These are phyloP conservation scores for Theretra japonica DNA, from an alignment of 2,888 invertebrate genomes.

Conservation along the genomic window DNA sequence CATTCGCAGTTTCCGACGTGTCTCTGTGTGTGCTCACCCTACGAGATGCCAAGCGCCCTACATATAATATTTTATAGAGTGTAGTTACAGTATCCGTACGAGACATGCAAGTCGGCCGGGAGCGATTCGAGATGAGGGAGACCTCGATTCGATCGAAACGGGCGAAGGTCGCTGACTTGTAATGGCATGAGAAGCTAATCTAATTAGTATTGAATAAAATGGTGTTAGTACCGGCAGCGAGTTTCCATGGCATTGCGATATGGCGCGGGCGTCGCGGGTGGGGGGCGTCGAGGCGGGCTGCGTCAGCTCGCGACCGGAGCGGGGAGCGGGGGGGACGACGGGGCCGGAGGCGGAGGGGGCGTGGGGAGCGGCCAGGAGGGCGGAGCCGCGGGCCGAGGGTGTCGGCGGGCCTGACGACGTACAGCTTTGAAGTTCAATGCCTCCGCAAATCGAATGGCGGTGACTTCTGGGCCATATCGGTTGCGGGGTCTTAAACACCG, in stretches of 20 bases:
- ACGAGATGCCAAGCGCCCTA: slow-evolving; percentile 52
- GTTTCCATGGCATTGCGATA: slow-evolving; percentile 83
- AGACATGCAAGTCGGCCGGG: slow-evolving; percentile 64
- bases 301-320: slow-evolving; percentile 68
- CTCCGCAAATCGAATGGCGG: slow-evolving; percentile 72
- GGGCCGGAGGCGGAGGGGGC: slow-evolving; percentile 41
- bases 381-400: slow-evolving; percentile 38
- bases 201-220: slow-evolving; percentile 82
- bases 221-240: slow-evolving; percentile 86
- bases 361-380: slow-evolving; percentile 42
- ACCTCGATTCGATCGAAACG: slow-evolving; percentile 43
- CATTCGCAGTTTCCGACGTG: slow-evolving; percentile 26
- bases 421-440: slow-evolving; percentile 53
- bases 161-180: slow-evolving; percentile 25
- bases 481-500: slow-evolving; percentile 76
- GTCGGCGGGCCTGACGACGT: slow-evolving; percentile 32
- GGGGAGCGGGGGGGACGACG: slow-evolving; percentile 50
- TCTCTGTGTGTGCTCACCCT: slow-evolving; percentile 52
- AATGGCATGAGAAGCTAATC: slow-evolving; percentile 65
- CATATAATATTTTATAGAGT: slow-evolving; percentile 43
- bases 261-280: slow-evolving; percentile 78
- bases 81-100: slow-evolving; percentile 41
- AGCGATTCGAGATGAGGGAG: slow-evolving; percentile 46
- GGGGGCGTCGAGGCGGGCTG: slow-evolving; percentile 73
- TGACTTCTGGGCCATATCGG: slow-evolving; percentile 69